Conservation (phyloP, 2,113 vertebrate species). For the Rhineura floridana region DNA sequence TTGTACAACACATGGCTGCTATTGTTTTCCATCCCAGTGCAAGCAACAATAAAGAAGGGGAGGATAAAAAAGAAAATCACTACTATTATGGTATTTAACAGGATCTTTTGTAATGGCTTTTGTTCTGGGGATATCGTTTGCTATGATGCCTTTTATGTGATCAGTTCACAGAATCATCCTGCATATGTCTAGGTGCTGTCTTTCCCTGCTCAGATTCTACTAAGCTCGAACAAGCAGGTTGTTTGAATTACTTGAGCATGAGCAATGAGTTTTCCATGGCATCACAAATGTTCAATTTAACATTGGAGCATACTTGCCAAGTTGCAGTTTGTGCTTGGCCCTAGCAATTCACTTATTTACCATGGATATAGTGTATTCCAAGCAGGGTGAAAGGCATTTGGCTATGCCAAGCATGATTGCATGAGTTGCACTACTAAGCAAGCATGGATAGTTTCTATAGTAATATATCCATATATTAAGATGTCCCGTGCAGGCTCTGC, state of each 20-base stretch:
- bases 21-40: neutral
- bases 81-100: neutral
- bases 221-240: no score
- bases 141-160: fast-evolving
- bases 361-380: neutral
- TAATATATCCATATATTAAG: neutral
- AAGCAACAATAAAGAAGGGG: neutral
- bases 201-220: neutral
- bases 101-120: slow-evolving; percentile 20
- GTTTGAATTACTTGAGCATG: neutral
- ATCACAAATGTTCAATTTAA: neutral
- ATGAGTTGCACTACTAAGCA: neutral
- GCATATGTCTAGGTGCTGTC: neutral
- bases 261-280: neutral
- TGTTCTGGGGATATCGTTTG: neutral
- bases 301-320: neutral
- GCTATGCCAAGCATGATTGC: neutral
- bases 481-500: no score
- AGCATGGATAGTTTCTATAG: neutral
- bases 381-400: neutral
- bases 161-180: neutral
- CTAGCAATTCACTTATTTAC: neutral
- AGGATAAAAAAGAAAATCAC: neutral
- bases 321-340: neutral
- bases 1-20: no score